phyloP scores from a whole-genome alignment of 1,140 invertebrate species.

The Grapholita molesta region DNA sequence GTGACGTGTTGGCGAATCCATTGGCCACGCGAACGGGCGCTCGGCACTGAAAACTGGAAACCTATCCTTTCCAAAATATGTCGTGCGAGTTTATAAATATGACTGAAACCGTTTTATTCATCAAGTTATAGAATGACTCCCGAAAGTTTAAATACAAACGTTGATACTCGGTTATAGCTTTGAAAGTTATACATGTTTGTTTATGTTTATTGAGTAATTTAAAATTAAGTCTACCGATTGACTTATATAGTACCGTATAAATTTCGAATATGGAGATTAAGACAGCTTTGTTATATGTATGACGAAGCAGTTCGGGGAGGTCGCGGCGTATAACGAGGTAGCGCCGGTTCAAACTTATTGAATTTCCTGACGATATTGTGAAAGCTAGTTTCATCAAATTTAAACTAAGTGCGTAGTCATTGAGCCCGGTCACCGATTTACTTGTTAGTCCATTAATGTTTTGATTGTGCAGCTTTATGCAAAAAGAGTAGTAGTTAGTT shows the following conservation, averaged over 20 bases:
- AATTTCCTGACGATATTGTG: conserved; percentile 36
- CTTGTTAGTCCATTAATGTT: neutral
- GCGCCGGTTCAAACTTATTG: conserved; percentile 33
- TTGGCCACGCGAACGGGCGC: too few species aligned
- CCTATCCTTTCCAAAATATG: too few species aligned
- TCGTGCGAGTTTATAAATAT: too few species aligned
- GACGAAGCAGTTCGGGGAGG: conserved; percentile 34
- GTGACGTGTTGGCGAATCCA: too few species aligned
- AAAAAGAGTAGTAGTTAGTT: too few species aligned
- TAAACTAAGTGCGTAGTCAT: neutral
- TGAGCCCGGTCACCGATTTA: neutral
- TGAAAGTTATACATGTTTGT: neutral
- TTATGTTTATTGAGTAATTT: neutral
- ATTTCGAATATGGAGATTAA: conserved; percentile 24
- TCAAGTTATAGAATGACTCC: too few species aligned
- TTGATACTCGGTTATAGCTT: too few species aligned
- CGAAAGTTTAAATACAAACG: too few species aligned
- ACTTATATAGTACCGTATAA: too few species aligned
- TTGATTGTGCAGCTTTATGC: neutral
- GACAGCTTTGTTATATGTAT: conserved; percentile 30
- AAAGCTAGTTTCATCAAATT: conserved; percentile 36
- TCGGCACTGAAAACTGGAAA: too few species aligned
- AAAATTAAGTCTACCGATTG: neutral
- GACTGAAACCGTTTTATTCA: too few species aligned
- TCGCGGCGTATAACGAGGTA: conserved; percentile 18